A percentile compares a stretch with the other conserved stretches of the same genome.
These are phyloP conservation scores for Bursaphelenchus okinawaensis DNA, from an alignment of 2,888 invertebrate genomes.

Conservation along the genomic window DNA sequence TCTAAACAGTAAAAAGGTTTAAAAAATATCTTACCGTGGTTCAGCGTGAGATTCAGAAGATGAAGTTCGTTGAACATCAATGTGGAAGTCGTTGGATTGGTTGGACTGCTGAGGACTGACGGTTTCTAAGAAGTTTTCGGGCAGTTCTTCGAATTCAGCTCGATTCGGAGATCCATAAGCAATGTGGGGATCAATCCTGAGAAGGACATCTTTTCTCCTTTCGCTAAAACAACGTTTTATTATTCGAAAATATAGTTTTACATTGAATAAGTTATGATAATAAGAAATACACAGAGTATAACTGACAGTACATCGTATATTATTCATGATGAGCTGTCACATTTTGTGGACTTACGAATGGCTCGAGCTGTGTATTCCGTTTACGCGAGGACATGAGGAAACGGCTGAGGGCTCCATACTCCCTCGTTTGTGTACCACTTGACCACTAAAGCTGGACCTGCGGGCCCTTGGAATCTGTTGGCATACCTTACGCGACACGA, in stretches of 20 bases:
- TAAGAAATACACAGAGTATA: no score
- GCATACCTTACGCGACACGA: not conserved
- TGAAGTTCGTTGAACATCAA: not conserved
- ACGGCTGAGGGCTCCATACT: not conserved
- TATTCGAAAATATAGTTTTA: no score
- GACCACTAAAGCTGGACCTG: not conserved
- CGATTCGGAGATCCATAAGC: slow-evolving; percentile 18
- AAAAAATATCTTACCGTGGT: not conserved
- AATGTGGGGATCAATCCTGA: slow-evolving; percentile 48
- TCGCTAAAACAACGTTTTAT: not conserved
- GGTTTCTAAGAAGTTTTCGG: slow-evolving; percentile 56
- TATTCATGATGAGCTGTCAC: not conserved
- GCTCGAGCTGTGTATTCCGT: not conserved
- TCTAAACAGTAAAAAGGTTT: no score
- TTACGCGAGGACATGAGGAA: not conserved
- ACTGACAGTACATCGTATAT: no score
- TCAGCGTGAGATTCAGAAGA: not conserved
- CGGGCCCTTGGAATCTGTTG: not conserved
- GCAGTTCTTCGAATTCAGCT: slow-evolving; percentile 47
- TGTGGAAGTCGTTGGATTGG: not conserved
- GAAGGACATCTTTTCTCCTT: slow-evolving; percentile 18
- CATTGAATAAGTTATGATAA: no score
- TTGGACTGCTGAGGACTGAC: slow-evolving; percentile 44
- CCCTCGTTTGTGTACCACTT: not conserved
- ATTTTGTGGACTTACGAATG: not conserved